A percentile compares a stretch with the other conserved stretches of the same genome.
phyloP scores from a whole-genome alignment of 2,888 invertebrate species.

The Strigamia transsilvanica region DNA sequence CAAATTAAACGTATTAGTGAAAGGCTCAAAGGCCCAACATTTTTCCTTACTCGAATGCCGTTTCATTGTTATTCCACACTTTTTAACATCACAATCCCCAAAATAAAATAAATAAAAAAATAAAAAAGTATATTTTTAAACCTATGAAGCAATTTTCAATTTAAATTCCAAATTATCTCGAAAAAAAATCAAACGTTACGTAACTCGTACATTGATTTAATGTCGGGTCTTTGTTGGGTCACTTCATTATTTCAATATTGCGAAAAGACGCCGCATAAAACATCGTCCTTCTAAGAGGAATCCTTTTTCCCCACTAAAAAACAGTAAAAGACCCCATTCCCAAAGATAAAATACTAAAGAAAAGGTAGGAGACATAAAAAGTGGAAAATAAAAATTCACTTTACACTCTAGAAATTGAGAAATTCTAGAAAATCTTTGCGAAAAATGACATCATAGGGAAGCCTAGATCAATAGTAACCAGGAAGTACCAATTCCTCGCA shows the following conservation, averaged over 20 bases:
- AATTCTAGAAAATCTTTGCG: not conserved
- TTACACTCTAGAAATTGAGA: not conserved
- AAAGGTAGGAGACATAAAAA: not conserved
- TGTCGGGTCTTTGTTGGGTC: constrained; percentile 1
- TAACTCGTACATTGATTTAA: constrained; percentile 8
- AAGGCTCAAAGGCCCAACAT: not conserved
- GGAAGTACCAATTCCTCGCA: not conserved
- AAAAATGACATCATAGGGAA: constrained; percentile 8
- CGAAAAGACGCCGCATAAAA: not conserved
- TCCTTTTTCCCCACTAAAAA: not conserved
- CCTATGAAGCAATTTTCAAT: not conserved
- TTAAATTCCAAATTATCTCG: not conserved
- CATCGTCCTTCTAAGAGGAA: not conserved
- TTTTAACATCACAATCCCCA: not conserved
- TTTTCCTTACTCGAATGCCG: too few relatives aligned
- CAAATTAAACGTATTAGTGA: not conserved
- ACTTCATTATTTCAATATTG: constrained; percentile 1
- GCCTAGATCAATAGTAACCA: constrained; percentile 1
- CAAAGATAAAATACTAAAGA: not conserved
- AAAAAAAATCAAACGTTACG: not conserved
- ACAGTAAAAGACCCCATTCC: not conserved
- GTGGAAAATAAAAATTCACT: not conserved
- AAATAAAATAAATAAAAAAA: not conserved
- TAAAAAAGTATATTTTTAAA: too few relatives aligned
- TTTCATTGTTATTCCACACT: not conserved